phyloP scores from a whole-genome alignment of 2,113 vertebrate genomes.

The Salvelinus sp. region DNA sequence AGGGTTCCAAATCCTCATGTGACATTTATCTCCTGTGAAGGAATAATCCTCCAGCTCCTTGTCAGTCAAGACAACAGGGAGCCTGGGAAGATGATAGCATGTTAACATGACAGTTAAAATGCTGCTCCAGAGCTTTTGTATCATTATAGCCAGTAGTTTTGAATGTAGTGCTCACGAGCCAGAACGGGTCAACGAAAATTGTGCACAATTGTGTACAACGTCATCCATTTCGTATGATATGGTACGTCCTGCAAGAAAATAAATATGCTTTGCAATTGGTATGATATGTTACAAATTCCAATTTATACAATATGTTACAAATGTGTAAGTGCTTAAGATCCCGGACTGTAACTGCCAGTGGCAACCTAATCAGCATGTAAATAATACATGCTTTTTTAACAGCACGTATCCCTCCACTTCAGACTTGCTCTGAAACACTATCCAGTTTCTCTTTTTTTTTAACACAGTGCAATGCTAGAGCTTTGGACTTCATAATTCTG shows the following conservation, averaged over 20 bases:
- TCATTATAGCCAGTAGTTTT: too few species aligned
- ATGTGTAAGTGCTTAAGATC: too few species aligned
- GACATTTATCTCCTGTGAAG: constrained; percentile 14
- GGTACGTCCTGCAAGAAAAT: too few species aligned
- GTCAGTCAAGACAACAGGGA: constrained; percentile 26
- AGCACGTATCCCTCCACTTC: constrained; percentile 8
- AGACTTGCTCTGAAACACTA: not conserved
- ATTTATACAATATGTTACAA: too few species aligned
- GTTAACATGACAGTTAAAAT: constrained; percentile 48
- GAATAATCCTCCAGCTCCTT: constrained; percentile 19
- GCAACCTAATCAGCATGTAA: constrained; percentile 28
- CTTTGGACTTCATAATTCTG: not conserved
- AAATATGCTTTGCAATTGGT: too few species aligned
- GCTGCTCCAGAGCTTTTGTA: too few species aligned
- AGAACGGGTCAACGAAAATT: too few species aligned
- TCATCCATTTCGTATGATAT: too few species aligned
- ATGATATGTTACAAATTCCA: too few species aligned
- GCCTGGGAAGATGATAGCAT: constrained; percentile 23
- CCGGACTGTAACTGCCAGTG: too few species aligned
- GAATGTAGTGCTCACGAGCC: too few species aligned
- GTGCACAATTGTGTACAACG: too few species aligned
- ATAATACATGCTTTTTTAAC: constrained; percentile 48
- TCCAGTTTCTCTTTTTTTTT: not conserved
- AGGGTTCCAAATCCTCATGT: not conserved
- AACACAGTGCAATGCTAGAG: not conserved